phyloP scores from a whole-genome alignment of 2,113 vertebrate genomes.

The Hoplias malabaricus region DNA sequence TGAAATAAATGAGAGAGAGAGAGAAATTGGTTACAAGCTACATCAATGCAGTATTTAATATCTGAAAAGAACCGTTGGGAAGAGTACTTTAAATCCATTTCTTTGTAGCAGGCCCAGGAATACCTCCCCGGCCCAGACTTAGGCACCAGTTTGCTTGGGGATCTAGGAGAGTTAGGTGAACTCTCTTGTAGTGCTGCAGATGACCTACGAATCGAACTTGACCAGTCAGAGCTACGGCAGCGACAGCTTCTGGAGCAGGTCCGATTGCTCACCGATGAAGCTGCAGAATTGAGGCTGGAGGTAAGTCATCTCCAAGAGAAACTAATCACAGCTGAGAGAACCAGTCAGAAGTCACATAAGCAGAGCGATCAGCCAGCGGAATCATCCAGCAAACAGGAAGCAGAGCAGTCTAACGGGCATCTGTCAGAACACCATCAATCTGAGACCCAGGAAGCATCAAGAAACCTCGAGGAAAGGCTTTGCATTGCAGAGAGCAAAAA shows the following conservation, averaged over 20 bases:
- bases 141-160: slow-evolving; percentile 74
- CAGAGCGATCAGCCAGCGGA: not conserved
- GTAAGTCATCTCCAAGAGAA: slow-evolving; percentile 76
- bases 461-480: slow-evolving; percentile 67
- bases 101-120: slow-evolving; percentile 77
- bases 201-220: slow-evolving; percentile 85
- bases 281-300: slow-evolving; percentile 63
- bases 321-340: slow-evolving; percentile 65
- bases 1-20: no score
- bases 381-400: slow-evolving; percentile 57
- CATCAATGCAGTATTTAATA: no score
- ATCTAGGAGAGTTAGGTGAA: slow-evolving; percentile 67
- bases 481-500: slow-evolving; percentile 69
- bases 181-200: slow-evolving; percentile 76
- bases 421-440: slow-evolving; percentile 59
- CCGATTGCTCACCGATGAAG: slow-evolving; percentile 66
- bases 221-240: slow-evolving; percentile 85
- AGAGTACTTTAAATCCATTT: no score
- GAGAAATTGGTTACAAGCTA: no score
- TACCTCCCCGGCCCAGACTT: slow-evolving; percentile 76
- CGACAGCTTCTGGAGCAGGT: slow-evolving; percentile 76
- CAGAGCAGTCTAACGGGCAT: slow-evolving; percentile 63
- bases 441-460: slow-evolving; percentile 46
- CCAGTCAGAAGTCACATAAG: slow-evolving; percentile 62
- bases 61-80: no score